These are phyloP conservation scores for Irena cyanogastra DNA, from an alignment of 2,113 vertebrate species.

Conservation along the genomic window DNA sequence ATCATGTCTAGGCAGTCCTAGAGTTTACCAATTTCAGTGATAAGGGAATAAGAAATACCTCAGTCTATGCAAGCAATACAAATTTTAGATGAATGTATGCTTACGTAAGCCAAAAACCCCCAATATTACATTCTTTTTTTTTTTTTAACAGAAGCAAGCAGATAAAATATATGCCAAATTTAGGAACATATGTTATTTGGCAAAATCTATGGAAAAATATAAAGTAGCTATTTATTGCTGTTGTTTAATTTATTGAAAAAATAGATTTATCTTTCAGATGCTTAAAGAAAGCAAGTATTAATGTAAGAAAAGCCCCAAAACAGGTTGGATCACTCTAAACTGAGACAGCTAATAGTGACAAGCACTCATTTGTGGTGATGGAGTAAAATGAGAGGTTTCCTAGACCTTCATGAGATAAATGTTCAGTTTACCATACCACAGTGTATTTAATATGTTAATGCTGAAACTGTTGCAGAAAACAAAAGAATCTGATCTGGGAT, in stretches of 20 bases:
- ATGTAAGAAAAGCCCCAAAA: background rate
- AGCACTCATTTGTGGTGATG: background rate
- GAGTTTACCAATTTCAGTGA: background rate
- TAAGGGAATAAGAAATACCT: background rate
- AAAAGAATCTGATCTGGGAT: background rate
- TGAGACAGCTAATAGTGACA: background rate
- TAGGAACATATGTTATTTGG: background rate
- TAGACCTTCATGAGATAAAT: background rate
- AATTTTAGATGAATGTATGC: background rate
- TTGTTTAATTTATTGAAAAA: background rate
- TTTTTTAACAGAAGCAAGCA: background rate
- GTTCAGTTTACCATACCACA: background rate
- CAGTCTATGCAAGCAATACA: background rate
- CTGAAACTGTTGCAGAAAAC: background rate
- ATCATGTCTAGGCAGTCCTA: background rate
- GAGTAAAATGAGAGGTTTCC: background rate
- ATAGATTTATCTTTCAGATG: background rate
- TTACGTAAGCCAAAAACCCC: fast-evolving
- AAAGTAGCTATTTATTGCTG: background rate
- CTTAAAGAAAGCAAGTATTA: background rate
- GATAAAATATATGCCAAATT: background rate
- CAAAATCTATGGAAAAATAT: background rate
- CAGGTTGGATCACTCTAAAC: background rate
- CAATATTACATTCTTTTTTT: background rate
- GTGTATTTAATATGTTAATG: background rate